Conservation (phyloP, 1,140 invertebrate species). For the Drosophila santomea region DNA sequence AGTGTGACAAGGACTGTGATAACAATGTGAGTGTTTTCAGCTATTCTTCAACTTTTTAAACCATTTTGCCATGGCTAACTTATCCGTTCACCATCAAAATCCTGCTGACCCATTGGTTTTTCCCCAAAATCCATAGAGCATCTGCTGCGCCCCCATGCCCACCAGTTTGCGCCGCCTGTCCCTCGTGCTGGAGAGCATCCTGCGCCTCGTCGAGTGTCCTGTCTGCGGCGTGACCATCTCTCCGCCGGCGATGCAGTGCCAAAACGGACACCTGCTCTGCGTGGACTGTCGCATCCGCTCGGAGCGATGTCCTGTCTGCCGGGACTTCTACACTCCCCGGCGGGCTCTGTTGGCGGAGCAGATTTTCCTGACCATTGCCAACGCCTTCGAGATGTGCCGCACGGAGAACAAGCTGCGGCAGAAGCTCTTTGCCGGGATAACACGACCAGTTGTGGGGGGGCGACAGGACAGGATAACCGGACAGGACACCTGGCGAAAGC, state of each 20-base stretch:
- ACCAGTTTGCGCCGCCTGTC: constrained; percentile 85
- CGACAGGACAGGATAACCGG: constrained; percentile 1
- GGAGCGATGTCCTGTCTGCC: constrained; percentile 87
- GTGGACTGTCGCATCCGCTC: constrained; percentile 87
- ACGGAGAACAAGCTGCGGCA: constrained; percentile 68
- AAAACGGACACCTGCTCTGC: constrained; percentile 89
- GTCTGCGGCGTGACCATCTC: constrained; percentile 87
- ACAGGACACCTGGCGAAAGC: constrained; percentile 63
- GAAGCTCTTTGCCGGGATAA: constrained; percentile 69
- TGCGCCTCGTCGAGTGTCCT: constrained; percentile 88
- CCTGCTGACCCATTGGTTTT: not conserved
- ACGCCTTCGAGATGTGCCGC: constrained; percentile 84
- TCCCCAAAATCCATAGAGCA: constrained; percentile 57
- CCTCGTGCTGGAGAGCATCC: constrained; percentile 85
- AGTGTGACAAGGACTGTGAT: constrained; percentile 84
- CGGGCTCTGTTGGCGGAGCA: constrained; percentile 76
- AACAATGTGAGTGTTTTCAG: constrained; percentile 76
- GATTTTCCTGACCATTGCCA: constrained; percentile 85
- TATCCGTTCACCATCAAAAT: not conserved
- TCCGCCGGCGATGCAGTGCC: constrained; percentile 88
- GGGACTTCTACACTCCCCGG: constrained; percentile 84
- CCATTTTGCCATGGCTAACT: no score
- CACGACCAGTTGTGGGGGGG: constrained; percentile 12
- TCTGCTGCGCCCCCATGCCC: constrained; percentile 86
- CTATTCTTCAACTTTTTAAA: not conserved